phyloP scores from a whole-genome alignment of 1,140 invertebrate species.

The Plodia interpunctella region DNA sequence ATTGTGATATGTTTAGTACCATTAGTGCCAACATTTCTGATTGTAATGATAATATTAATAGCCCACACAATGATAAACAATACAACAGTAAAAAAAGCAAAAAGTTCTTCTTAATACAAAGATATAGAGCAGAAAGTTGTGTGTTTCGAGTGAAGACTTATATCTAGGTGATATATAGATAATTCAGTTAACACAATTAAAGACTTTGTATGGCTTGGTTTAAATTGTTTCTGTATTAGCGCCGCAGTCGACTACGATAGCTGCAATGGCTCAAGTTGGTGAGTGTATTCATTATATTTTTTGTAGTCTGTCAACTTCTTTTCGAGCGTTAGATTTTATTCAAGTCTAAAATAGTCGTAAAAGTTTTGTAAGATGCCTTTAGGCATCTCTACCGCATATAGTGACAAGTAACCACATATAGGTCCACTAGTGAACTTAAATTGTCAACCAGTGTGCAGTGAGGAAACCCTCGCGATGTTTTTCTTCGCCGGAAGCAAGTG shows the following conservation, averaged over 20 bases:
- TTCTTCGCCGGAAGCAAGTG: too few relatives aligned
- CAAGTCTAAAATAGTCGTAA: too few relatives aligned
- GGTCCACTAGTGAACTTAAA: too few relatives aligned
- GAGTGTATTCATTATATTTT: background rate
- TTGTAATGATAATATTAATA: background rate
- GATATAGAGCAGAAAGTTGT: background rate
- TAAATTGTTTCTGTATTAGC: background rate
- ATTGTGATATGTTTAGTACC: too few relatives aligned
- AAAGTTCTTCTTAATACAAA: background rate
- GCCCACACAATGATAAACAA: background rate
- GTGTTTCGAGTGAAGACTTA: background rate
- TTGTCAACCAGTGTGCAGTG: too few relatives aligned
- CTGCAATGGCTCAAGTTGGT: background rate
- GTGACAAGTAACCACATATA: too few relatives aligned
- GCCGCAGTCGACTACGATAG: background rate
- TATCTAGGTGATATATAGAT: slow-evolving; percentile 30
- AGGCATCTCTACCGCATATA: too few relatives aligned
- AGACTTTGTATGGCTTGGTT: slow-evolving; percentile 12
- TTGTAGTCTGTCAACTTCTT: too few relatives aligned
- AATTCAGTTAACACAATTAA: slow-evolving; percentile 48
- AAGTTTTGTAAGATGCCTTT: too few relatives aligned
- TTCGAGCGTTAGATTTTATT: too few relatives aligned
- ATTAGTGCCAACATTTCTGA: too few relatives aligned
- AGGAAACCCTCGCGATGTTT: too few relatives aligned
- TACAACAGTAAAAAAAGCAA: background rate